These are phyloP conservation scores for Drosophila infuscata DNA, from an alignment of 2,888 invertebrate species.

Conservation along the genomic window DNA sequence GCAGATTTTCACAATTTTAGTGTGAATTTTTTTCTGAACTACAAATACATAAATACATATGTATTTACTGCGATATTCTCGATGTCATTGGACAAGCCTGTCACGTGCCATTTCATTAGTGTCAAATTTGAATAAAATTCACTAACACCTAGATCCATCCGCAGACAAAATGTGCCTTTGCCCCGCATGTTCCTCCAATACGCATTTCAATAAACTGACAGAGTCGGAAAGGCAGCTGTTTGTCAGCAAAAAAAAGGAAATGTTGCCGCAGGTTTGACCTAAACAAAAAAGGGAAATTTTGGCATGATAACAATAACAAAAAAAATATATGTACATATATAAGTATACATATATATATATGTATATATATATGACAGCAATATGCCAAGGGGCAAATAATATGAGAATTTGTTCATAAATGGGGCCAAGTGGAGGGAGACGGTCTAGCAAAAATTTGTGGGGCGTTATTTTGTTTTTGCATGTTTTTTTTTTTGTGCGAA, in stretches of 20 bases:
- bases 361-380: constrained; percentile 37
- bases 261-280: constrained; percentile 58
- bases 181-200: background rate
- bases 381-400: constrained; percentile 61
- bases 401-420: constrained; percentile 23
- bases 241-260: constrained; percentile 65
- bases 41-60: background rate
- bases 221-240: constrained; percentile 49
- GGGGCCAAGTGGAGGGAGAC: background rate
- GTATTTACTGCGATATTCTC: constrained; percentile 17
- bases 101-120: constrained; percentile 75
- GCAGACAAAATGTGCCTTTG: constrained; percentile 1
- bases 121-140: constrained; percentile 79
- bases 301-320: constrained; percentile 63
- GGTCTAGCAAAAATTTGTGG: constrained; percentile 7
- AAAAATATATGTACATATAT: constrained; percentile 15
- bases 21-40: background rate
- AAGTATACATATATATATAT: background rate
- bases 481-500: background rate
- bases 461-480: constrained; percentile 1
- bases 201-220: constrained; percentile 58
- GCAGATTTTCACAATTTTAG: background rate
- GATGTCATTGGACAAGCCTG: constrained; percentile 40
- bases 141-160: constrained; percentile 63
- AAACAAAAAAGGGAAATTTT: constrained; percentile 38